Percentiles rank a stretch among this genome's conserved stretches.
phyloP scores from a whole-genome alignment of 2,113 vertebrate genomes.

The Tyrannus savana region DNA sequence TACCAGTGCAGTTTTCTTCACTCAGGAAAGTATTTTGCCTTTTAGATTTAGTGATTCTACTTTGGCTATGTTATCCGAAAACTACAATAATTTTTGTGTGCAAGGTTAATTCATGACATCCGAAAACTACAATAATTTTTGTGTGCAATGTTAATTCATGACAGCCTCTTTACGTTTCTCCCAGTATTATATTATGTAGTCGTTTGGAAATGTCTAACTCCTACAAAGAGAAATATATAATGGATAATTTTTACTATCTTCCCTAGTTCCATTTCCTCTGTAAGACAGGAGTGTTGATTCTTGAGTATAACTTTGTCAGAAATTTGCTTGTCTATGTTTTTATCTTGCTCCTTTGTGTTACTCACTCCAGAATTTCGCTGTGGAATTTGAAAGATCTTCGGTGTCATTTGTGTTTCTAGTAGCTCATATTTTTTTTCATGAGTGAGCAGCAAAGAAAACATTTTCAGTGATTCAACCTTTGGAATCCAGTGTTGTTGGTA shows the following conservation, averaged over 20 bases:
- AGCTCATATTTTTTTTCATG: background rate
- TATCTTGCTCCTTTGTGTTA: background rate
- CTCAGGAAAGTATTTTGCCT: background rate
- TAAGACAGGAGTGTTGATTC: background rate
- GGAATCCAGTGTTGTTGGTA: background rate
- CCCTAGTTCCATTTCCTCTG: background rate
- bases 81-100: background rate
- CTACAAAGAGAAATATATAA: background rate
- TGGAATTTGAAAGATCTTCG: background rate
- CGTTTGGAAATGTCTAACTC: background rate
- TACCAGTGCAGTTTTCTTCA: background rate
- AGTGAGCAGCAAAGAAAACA: background rate
- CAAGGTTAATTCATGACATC: background rate
- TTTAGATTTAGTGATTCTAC: background rate
- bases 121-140: background rate
- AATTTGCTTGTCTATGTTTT: background rate
- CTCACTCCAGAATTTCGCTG: background rate
- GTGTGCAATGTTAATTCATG: background rate
- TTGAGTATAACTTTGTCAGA: background rate
- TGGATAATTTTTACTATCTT: background rate
- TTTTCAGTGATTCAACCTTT: background rate
- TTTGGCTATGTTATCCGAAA: background rate
- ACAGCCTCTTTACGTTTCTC: background rate
- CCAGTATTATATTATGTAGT: background rate
- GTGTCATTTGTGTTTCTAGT: background rate